Base-by-base conservation (phyloP, 2,797 vertebrate species). In the Tolypeutes matacus region DNA sequence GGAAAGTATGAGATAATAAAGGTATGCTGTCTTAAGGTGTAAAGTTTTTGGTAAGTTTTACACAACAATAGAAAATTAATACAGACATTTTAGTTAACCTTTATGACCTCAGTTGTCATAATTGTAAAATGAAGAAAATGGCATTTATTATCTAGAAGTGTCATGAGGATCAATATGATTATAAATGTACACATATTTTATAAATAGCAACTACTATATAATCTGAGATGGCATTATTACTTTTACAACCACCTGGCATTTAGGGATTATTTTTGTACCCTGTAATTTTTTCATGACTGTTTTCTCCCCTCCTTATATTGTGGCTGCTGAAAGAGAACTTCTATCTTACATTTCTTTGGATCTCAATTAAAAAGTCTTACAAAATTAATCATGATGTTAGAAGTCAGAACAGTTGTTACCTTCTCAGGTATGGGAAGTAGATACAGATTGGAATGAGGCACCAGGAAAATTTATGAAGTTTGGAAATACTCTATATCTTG, bases 291-390 rank as follows among this genome's bases (percentile, higher is more conserved):
- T 80, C 12, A 36, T 15, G 25, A n/a, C 20, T 67, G 23, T 60
- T 34, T n/a, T 56, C 34, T 82, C 17, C 18, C 4, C 2, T 21
- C 13, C 69, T 31, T 36, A 49, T 49, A 70, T 3, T 67, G 27
- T 86, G 64, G 11, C 56, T 65, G 29, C 4, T 58, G 3, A 67
- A 87, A 90, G n/a, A 64, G 21, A 78, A 2, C 12, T 72, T 78
- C 36, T 60, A 31, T 34, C 34, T 70, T 76, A 53, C 21, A 20
- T 53, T 20, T 77, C 60, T 77, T 58, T 69, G n/a, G 5, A 60
- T n/a, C 46, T 78, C 64, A 95, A 75, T 86, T 53, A 60, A 88
- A 91, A 70, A 51, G 60, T 67, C 67, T 93, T 69, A 15, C 17
- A 89, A 77, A 94, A 85, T 73, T 56, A 75, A 25, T 83, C n/a